Base-by-base conservation (phyloP, 2,113 vertebrate genomes). In the Salvator merianae region DNA sequence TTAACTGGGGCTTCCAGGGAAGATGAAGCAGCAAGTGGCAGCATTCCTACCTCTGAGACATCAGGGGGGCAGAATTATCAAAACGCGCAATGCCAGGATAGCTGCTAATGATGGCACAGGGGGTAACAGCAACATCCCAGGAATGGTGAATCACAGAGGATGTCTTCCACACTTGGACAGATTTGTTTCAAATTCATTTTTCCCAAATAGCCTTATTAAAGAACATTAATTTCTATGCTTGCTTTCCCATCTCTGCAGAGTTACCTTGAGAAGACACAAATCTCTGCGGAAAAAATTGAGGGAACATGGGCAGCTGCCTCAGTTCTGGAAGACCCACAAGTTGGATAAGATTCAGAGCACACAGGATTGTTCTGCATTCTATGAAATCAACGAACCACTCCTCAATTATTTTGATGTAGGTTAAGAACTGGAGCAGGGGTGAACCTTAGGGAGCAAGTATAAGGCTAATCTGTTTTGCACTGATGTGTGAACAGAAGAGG, bases 401-500 rank as follows among this genome's bases (percentile, higher is more conserved):
- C 65, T 95, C 89, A 97, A 94, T 91, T 97, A 96, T 89, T 30
- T 97, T 91, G 96, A 97, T 1, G 96, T 97, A 92, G 95, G 96
- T 32, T 38, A 24, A 3, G 32, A 66, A 3, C 0, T 50, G 53
- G 30, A 7, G 30, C 26, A 30, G 20, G 59, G 0, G 1, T 36
- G 53, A 7, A 26, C 1, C 18, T 7, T 1, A 24, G 80, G 34
- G 47, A 5, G n/a, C 20, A n/a, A n/a, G n/a, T n/a, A n/a, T n/a
- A 43, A 65, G 32, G 55, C 10, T 2, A 24, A 0, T 8, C 1
- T 0, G 0, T 2, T 47, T 14, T 1, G 28, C 62, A 14, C 0
- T 7, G 22, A 0, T 4, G 30, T 36, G 80, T 79, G 40, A 0
- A 65, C 6, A n/a, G 0, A 0, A n/a, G n/a, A n/a, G n/a, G n/a